Conservation (phyloP, 2,888 invertebrate species). For the Lasioglossum zephyrum region DNA sequence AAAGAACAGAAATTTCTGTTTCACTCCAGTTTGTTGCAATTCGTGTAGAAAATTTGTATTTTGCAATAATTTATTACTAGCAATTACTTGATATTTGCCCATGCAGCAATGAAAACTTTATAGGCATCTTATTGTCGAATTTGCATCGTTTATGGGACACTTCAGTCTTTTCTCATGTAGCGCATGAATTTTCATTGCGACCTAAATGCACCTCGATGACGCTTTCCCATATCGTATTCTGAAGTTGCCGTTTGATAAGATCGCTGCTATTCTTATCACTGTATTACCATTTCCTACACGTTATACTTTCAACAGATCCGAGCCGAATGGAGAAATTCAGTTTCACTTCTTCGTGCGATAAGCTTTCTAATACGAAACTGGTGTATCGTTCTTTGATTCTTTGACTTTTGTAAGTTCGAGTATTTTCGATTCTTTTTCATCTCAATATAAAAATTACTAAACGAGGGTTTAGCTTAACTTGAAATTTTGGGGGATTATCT, state of each 20-base stretch:
- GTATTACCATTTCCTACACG: conserved; percentile 35
- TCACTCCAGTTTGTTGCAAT: too few relatives aligned
- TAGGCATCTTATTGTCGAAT: neutral
- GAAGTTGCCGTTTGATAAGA: conserved; percentile 42
- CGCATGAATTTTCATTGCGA: conserved; percentile 32
- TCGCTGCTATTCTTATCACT: conserved; percentile 34
- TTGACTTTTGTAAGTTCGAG: too few relatives aligned
- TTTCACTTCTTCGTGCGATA: neutral
- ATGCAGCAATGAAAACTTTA: neutral
- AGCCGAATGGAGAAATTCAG: conserved; percentile 24
- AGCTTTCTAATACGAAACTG: neutral
- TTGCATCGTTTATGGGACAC: neutral
- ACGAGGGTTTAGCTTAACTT: too few relatives aligned
- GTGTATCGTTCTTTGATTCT: neutral
- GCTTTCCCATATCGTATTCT: conserved; percentile 31
- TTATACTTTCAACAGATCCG: conserved; percentile 19
- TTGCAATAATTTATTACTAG: neutral
- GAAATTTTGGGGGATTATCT: too few relatives aligned
- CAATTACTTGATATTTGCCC: neutral
- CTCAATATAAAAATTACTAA: too few relatives aligned
- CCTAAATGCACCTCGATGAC: conserved; percentile 32
- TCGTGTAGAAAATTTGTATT: too few relatives aligned
- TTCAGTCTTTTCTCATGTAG: neutral
- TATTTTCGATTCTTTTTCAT: too few relatives aligned
- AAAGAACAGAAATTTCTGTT: too few relatives aligned